Evolutionary conservation across 2,888 invertebrate species (phyloP).

Genomic region (Pollenia labialis): DNA sequence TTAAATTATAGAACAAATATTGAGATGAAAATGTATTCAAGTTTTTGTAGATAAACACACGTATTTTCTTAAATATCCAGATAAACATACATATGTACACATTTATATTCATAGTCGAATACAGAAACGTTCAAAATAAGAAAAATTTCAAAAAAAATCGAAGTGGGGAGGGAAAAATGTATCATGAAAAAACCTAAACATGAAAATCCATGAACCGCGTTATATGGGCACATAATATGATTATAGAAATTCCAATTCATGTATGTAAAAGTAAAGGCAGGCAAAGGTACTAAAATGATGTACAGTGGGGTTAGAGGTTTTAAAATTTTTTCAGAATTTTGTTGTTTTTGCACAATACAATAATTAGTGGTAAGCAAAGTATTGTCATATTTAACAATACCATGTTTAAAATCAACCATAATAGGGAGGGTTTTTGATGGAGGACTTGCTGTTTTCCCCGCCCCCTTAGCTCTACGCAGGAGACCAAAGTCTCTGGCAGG

Average conservation of each 20-base stretch:
- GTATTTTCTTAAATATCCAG: background rate
- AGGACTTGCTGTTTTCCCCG: too few species aligned
- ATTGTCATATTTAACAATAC: too few species aligned
- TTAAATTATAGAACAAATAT: constrained; percentile 15
- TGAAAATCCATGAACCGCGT: constrained; percentile 32
- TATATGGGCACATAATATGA: constrained; percentile 17
- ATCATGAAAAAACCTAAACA: constrained; percentile 10
- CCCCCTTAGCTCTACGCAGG: too few species aligned
- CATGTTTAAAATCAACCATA: too few species aligned
- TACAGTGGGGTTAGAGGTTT: background rate
- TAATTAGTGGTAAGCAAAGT: too few species aligned
- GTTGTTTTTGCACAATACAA: too few species aligned
- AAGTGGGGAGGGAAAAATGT: background rate
- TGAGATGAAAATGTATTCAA: constrained; percentile 8
- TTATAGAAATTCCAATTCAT: background rate
- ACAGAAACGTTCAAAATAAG: background rate
- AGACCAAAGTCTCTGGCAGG: too few species aligned
- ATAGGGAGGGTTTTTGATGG: too few species aligned
- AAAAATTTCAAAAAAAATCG: background rate
- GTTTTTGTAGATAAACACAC: background rate
- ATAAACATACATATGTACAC: background rate
- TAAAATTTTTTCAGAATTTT: too few species aligned
- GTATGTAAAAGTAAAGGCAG: background rate
- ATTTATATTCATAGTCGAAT: background rate
- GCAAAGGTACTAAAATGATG: background rate